Evolutionary conservation across 2,888 invertebrate genomes (phyloP), one percentile per base, ranked within the genome.

Genomic region (Drosophila prostipennis): DNA sequence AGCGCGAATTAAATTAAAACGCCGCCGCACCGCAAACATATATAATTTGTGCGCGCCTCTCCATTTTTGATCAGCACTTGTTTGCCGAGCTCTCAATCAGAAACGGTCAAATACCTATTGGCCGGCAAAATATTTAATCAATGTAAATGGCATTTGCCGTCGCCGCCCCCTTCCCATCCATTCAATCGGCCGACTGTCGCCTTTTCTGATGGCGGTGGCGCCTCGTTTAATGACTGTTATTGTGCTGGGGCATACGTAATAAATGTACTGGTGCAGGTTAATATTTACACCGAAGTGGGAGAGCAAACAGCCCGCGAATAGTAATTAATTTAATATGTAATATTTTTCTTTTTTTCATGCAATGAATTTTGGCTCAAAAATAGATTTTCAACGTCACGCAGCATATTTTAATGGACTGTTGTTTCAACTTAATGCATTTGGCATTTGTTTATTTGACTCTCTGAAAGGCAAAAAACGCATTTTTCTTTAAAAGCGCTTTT

Each of bases 1-100:
- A 70, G 53, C 49, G 55, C 37, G 72, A 79, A 86, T 70, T 75
- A 70, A 63, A 72, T 72, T 76, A 58, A 63, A 64, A 68, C 65
- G 29, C 53, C 49, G 16, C 34, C 39, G 16, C 43, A 42, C 23
- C 11, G 48, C 51, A 55, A 39, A 63, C 40, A 26, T 36, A 51
- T 46, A 51, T 49, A 26, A 61, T 63, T 70, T 61, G 58, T 58
- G 13, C 46, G 32, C 34, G 34, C 10, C 36, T 32, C 32, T 37
- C 34, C 16, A 34, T 51, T 69, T 68, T 60, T 59, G 40, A 61
- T 60, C 72, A 19, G 46, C 53, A 60, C 51, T 65, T 73, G 58
- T 60, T 78, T 68, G 53, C 56, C 45, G 48, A 55, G 45, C 63
- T 40, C 74, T 67, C 60, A 72, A 72, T 72, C 73, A 65, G 72